Evolutionary conservation across 2,113 vertebrate genomes (phyloP).

Genomic region (Thymallus thymallus): DNA sequence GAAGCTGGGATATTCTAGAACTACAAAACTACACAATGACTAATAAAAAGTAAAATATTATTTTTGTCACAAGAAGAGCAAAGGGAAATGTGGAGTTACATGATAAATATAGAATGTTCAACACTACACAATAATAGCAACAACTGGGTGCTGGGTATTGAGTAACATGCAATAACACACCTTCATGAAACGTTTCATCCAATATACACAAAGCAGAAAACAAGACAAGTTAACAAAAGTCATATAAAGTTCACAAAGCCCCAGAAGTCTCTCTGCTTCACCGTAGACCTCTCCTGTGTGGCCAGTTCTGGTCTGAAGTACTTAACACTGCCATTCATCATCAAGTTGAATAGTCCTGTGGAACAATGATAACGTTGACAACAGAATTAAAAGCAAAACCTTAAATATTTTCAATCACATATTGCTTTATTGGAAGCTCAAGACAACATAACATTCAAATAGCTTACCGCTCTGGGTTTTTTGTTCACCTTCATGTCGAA

Average conservation of each 20-base stretch:
- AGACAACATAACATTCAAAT: background rate
- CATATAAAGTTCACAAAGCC: slow-evolving; percentile 34
- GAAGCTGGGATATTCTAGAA: slow-evolving; percentile 5
- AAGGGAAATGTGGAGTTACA: slow-evolving; percentile 30
- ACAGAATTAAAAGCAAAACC: background rate
- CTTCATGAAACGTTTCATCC: slow-evolving; percentile 39
- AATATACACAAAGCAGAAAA: slow-evolving; percentile 46
- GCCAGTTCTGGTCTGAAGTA: background rate
- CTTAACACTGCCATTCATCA: background rate
- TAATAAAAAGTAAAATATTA: slow-evolving; percentile 15
- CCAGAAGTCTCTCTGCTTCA: slow-evolving; percentile 19
- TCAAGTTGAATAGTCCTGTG: slow-evolving; percentile 73
- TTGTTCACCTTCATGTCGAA: slow-evolving; percentile 99
- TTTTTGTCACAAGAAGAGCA: slow-evolving; percentile 26
- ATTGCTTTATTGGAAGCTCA: background rate
- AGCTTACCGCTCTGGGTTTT: slow-evolving; percentile 97
- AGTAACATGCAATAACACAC: slow-evolving; percentile 39
- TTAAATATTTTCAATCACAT: background rate
- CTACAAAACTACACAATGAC: slow-evolving; percentile 19
- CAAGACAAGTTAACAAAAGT: slow-evolving; percentile 19
- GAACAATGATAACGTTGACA: background rate
- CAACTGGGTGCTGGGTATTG: background rate
- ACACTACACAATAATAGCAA: slow-evolving; percentile 50
- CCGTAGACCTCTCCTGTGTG: slow-evolving; percentile 20
- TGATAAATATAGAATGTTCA: slow-evolving; percentile 62